These are phyloP conservation scores for Molanna angustata DNA, from an alignment of 2,888 invertebrate species.

Conservation along the genomic window DNA sequence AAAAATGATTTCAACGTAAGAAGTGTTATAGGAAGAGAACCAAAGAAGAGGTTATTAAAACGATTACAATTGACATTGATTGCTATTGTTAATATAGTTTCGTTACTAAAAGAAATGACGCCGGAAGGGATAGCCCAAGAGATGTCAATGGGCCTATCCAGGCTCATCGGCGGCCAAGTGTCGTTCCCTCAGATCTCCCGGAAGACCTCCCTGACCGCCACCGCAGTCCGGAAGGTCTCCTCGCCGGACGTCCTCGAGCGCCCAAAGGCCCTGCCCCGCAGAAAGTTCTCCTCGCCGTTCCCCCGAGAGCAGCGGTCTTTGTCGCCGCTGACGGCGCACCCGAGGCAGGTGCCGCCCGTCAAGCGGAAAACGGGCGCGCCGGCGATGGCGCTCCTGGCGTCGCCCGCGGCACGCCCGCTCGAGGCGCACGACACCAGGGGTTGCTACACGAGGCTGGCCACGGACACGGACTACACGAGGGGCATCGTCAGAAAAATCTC, in stretches of 20 bases:
- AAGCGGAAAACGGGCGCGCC: neutral
- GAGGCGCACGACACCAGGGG: too few relatives aligned
- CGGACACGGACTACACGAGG: conserved; percentile 37
- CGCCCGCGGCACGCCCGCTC: conserved; percentile 37
- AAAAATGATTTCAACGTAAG: too few relatives aligned
- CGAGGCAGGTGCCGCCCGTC: conserved; percentile 20
- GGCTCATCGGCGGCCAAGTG: neutral
- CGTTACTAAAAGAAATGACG: conserved; percentile 14
- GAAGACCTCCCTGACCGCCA: neutral
- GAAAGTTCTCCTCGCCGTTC: conserved; percentile 35
- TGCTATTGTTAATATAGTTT: too few relatives aligned
- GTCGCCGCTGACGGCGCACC: neutral
- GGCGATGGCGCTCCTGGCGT: conserved; percentile 34
- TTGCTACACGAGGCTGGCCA: conserved; percentile 40
- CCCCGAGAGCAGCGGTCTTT: conserved; percentile 29
- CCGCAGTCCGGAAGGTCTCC: neutral
- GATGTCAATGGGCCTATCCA: conserved; percentile 13
- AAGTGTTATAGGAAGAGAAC: too few relatives aligned
- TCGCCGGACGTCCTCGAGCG: neutral
- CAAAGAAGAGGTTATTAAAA: too few relatives aligned
- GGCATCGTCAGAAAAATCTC: conserved; percentile 25
- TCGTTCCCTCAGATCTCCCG: neutral
- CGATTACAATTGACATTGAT: too few relatives aligned
- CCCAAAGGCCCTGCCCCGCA: conserved; percentile 4
- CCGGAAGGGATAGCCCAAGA: conserved; percentile 27